Percentiles rank a stretch among this genome's conserved stretches.
Conservation (phyloP, 2,797 vertebrate species). For the Notolabrus celidotus region DNA sequence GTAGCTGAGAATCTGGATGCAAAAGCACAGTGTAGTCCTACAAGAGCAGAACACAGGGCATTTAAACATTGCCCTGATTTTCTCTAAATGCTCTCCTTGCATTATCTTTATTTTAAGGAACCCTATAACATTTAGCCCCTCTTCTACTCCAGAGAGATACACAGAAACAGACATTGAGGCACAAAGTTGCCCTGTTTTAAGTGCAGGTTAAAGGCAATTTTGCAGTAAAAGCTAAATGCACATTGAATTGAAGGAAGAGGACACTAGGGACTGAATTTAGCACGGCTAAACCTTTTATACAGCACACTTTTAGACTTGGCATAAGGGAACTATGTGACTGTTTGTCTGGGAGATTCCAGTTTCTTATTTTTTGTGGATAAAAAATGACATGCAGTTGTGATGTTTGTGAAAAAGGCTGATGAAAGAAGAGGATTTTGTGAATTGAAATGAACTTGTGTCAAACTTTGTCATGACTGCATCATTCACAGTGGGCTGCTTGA, state of each 20-base stretch:
- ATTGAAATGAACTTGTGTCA: neutral
- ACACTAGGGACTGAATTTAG: too few species aligned
- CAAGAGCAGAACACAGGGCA: slow-evolving; percentile 49
- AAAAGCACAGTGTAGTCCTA: slow-evolving; percentile 41
- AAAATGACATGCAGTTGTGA: neutral
- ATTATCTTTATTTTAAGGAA: neutral
- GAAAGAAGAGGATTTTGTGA: neutral
- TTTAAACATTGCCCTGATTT: slow-evolving; percentile 17
- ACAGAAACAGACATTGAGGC: neutral
- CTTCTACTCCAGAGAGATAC: neutral
- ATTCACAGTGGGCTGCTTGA: neutral
- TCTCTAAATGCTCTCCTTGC: neutral
- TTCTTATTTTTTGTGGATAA: too few species aligned
- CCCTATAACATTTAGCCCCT: neutral
- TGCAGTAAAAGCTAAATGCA: neutral
- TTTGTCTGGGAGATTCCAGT: too few species aligned
- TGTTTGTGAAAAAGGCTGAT: neutral
- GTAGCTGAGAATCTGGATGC: neutral
- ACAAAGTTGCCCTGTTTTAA: neutral
- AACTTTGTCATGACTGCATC: slow-evolving; percentile 6
- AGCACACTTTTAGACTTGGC: neutral
- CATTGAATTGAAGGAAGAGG: neutral
- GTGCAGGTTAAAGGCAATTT: neutral
- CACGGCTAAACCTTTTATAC: too few species aligned
- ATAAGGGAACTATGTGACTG: too few species aligned